phyloP scores from a whole-genome alignment of 1,140 invertebrate species.

The Drosophila auraria region DNA sequence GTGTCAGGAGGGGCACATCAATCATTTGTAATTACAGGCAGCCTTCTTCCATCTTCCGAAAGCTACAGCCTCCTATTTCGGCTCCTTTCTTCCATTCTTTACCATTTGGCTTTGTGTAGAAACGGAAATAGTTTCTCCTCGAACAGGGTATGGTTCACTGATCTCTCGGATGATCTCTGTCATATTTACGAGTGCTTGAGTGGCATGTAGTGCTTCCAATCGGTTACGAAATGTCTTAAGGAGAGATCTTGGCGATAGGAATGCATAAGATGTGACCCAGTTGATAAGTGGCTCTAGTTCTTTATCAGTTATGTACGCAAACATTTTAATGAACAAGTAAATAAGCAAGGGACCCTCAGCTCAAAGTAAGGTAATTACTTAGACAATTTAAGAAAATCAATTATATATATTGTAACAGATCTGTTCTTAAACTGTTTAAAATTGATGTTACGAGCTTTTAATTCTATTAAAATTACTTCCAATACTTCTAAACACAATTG shows the following conservation, averaged over 20 bases:
- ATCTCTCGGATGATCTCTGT: constrained; percentile 58
- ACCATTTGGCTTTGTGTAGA: constrained; percentile 18
- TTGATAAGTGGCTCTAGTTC: constrained; percentile 31
- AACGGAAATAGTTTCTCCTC: constrained; percentile 73
- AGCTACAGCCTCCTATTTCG: constrained; percentile 26
- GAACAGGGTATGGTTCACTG: constrained; percentile 59
- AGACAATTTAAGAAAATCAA: neutral
- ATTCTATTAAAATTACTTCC: too few species aligned
- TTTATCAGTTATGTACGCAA: neutral
- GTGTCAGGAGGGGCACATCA: constrained; percentile 64
- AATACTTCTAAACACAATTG: too few species aligned
- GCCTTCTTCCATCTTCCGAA: constrained; percentile 29
- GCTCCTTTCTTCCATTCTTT: constrained; percentile 38
- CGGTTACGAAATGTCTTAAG: constrained; percentile 15
- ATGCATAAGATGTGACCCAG: constrained; percentile 21
- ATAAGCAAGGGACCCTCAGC: neutral
- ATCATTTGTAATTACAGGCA: constrained; percentile 77
- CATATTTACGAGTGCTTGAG: constrained; percentile 55
- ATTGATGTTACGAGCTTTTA: too few species aligned
- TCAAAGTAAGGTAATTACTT: neutral
- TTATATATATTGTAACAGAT: too few species aligned
- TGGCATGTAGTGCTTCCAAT: constrained; percentile 28
- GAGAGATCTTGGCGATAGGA: constrained; percentile 24
- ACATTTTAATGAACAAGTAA: constrained; percentile 4
- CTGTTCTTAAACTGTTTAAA: too few species aligned